Evolutionary conservation across 1,140 invertebrate genomes (phyloP), one percentile per base, ranked within the genome.

Genomic region (Aphelenchoides besseyi): DNA sequence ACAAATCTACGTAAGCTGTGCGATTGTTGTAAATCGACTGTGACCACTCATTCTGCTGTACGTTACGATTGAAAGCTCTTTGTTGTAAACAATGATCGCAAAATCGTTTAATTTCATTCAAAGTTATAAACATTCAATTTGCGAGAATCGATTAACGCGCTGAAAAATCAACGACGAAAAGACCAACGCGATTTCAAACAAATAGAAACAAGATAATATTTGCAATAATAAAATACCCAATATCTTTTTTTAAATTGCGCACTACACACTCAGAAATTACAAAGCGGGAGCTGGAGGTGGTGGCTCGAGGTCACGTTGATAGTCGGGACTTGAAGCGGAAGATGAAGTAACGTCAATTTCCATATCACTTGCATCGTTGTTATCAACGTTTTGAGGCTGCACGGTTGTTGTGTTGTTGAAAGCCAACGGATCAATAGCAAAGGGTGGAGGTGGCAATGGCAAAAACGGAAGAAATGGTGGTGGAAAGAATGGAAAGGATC

Each of bases 41-140:
- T n/a, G n/a, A n/a, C n/a, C n/a, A n/a, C n/a, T n/a, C n/a, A n/a
- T n/a, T n/a, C n/a, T n/a, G n/a, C n/a, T n/a, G n/a, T n/a, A n/a
- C n/a, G n/a, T n/a, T n/a, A n/a, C n/a, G n/a, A n/a, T n/a, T n/a
- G n/a, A n/a, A n/a, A n/a, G n/a, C n/a, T n/a, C n/a, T 23, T 48
- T 23, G 41, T 48, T 48, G 41, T 48, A 48, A 48, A 48, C 41
- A 48, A 48, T 48, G 41, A 48, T 48, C 41, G 41, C 12, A 48
- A 48, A 23, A 48, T 12, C 41, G 41, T 12, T 23, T 23, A 23
- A 16, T 23, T 23, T 48, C 41, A 12, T 48, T 23, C 41, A 23
- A 12, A 12, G 23, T 48, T 23, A 48, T 48, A 48, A 48, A 48
- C 41, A 48, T 48, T 48, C 41, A 23, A 48, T 48, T 48, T 23